Evolutionary conservation across 2,797 vertebrate species (phyloP).

Genomic region (Thalassophryne amazonica): DNA sequence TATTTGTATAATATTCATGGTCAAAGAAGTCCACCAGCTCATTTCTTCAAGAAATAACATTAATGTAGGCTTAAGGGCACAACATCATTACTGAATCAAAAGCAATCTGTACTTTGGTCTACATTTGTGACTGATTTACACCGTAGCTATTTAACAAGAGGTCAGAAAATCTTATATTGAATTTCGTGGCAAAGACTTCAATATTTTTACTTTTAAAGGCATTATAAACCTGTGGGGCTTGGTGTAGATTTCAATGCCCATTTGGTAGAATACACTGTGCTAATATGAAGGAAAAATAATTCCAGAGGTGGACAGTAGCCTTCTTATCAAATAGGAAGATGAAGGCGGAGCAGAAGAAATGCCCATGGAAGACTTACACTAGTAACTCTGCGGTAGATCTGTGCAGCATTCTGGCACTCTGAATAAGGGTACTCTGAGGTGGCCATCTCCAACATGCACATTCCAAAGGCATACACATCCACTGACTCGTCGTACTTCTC

Average conservation of each 20-base stretch:
- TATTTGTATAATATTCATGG: too few species aligned
- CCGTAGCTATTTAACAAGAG: not conserved
- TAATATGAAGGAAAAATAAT: slow-evolving; percentile 13
- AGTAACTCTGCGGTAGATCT: slow-evolving; percentile 99
- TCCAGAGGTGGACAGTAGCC: slow-evolving; percentile 54
- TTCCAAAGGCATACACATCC: slow-evolving; percentile 99
- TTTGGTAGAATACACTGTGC: slow-evolving; percentile 14
- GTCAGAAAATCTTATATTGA: not conserved
- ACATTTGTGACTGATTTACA: not conserved
- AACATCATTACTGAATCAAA: slow-evolving; percentile 1
- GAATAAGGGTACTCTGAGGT: slow-evolving; percentile 99
- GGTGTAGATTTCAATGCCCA: slow-evolving; percentile 7
- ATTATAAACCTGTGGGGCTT: slow-evolving; percentile 18
- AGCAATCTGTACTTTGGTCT: not conserved
- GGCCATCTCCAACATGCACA: slow-evolving; percentile 99
- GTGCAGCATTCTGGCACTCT: slow-evolving; percentile 98
- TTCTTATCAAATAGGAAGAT: slow-evolving; percentile 52
- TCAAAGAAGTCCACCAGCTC: slow-evolving; percentile 6
- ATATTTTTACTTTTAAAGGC: not conserved
- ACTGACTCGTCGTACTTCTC: slow-evolving; percentile 99
- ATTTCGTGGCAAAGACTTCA: not conserved
- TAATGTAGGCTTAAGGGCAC: slow-evolving; percentile 5
- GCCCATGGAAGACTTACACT: slow-evolving; percentile 96
- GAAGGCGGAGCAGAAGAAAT: slow-evolving; percentile 46
- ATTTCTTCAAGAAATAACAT: slow-evolving; percentile 4